phyloP scores from a whole-genome alignment of 2,888 invertebrate genomes.

The Acleris cristana region DNA sequence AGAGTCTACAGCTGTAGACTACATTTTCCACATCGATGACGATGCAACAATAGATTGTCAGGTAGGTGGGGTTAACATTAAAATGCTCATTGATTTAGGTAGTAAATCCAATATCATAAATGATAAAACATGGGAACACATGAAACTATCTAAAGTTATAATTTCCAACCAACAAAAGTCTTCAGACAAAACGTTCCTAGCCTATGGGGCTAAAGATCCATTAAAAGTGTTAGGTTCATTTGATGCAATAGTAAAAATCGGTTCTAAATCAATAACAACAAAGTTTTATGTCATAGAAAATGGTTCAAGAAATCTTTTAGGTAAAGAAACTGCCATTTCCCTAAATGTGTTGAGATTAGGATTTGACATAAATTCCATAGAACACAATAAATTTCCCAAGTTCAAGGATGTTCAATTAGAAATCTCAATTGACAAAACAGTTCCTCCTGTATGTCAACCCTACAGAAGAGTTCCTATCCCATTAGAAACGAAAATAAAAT shows the following conservation, averaged over 20 bases:
- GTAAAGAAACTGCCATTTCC: not conserved
- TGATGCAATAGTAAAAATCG: not conserved
- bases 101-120: not conserved
- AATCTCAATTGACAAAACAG: not conserved
- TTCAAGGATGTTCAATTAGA: not conserved
- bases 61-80: not conserved
- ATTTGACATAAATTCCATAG: not conserved
- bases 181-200: not conserved
- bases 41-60: not conserved
- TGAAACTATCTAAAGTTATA: not conserved
- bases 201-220: not conserved
- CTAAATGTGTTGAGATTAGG: not conserved
- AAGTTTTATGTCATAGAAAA: not conserved
- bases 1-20: not conserved
- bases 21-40: not conserved
- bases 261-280: not conserved
- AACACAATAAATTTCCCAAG: not conserved
- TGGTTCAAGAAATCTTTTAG: not conserved
- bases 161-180: not conserved
- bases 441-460: not conserved
- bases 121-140: not conserved
- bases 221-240: not conserved
- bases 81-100: not conserved
- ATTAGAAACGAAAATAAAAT: constrained; percentile 2
- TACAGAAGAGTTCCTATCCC: constrained; percentile 2